Conservation (phyloP, 1,140 invertebrate species). For the Delia radicum region DNA sequence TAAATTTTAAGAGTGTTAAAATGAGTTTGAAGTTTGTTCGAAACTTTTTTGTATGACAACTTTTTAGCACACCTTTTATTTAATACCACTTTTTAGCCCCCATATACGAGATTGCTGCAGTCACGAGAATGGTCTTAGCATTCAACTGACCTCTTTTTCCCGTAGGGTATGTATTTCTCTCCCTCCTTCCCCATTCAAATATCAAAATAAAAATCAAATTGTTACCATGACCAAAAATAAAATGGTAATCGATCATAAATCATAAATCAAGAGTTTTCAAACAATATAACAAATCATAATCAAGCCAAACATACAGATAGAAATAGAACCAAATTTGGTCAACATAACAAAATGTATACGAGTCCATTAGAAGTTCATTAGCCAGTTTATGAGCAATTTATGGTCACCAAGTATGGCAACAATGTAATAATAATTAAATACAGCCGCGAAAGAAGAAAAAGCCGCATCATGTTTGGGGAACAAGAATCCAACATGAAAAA, state of each 20-base stretch:
- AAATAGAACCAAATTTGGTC: slow-evolving; percentile 8
- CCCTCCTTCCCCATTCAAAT: too few species aligned
- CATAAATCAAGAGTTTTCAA: background rate
- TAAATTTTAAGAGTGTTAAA: too few species aligned
- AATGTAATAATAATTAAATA: slow-evolving; percentile 22
- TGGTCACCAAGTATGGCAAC: slow-evolving; percentile 14
- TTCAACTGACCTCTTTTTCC: too few species aligned
- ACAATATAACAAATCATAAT: background rate
- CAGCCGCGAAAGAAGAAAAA: background rate
- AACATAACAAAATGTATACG: background rate
- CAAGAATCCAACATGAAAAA: background rate
- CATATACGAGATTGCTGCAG: too few species aligned
- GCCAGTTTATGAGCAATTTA: slow-evolving; percentile 19
- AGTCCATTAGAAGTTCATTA: slow-evolving; percentile 23
- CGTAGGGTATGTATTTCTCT: too few species aligned
- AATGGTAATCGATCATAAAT: background rate
- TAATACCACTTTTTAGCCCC: too few species aligned
- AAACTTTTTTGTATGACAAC: too few species aligned
- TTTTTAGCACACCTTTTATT: too few species aligned
- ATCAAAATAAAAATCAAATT: background rate
- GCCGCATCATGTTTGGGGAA: background rate
- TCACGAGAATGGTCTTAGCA: too few species aligned
- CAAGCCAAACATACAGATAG: background rate
- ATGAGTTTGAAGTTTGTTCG: too few species aligned
- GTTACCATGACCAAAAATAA: background rate